A percentile compares a stretch with the other conserved stretches of the same genome.
Evolutionary conservation across 2,113 vertebrate genomes (phyloP).

Genomic region (Onychostruthus taczanowskii): DNA sequence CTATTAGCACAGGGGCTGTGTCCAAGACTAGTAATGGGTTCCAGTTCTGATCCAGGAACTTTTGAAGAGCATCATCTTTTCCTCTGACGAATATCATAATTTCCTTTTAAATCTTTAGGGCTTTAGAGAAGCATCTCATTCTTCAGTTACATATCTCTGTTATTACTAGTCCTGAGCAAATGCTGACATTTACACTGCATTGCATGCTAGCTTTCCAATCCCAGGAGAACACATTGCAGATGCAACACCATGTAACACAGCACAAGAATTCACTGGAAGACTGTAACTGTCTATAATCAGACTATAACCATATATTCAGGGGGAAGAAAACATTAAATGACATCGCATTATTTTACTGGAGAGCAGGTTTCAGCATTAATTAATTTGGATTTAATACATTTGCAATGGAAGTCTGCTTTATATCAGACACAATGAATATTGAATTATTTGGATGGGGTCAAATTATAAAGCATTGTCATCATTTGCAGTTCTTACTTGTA

Average conservation of each 20-base stretch:
- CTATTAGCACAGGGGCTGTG: neutral
- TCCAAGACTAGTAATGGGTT: neutral
- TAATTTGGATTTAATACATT: neutral
- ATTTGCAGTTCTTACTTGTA: neutral
- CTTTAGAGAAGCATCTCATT: neutral
- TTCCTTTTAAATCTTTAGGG: neutral
- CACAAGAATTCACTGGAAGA: neutral
- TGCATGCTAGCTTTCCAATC: neutral
- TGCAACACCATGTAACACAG: neutral
- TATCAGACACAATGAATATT: neutral
- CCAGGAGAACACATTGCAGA: neutral
- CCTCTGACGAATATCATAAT: neutral
- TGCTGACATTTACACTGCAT: neutral
- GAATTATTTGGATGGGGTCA: slow-evolving; percentile 25
- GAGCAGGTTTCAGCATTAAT: neutral
- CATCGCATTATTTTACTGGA: neutral
- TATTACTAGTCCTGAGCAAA: neutral
- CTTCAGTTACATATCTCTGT: neutral
- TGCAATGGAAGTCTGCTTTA: neutral
- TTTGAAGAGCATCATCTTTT: neutral
- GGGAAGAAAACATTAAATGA: neutral
- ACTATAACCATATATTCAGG: neutral
- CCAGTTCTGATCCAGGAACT: neutral
- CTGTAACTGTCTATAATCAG: neutral
- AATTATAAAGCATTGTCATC: neutral